A percentile compares a stretch with the other conserved stretches of the same genome.
Conservation (phyloP, 1,140 invertebrate species). For the Cecropterus lyciades region DNA sequence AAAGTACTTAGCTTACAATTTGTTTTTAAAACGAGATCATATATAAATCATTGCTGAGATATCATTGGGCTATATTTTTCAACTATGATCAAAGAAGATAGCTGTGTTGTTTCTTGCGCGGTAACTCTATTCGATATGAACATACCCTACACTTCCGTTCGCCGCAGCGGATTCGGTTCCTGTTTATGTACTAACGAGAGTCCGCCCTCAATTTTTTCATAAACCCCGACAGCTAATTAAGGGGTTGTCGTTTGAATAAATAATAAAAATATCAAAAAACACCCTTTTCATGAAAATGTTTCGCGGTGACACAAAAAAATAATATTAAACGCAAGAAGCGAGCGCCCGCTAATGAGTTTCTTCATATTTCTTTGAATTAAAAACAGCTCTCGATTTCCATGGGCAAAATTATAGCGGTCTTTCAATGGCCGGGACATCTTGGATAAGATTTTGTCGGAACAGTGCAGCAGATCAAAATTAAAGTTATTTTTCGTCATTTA, state of each 20-base stretch:
- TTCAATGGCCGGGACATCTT: neutral
- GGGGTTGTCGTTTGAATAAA: constrained; percentile 25
- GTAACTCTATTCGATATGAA: constrained; percentile 9
- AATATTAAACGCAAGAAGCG: constrained; percentile 18
- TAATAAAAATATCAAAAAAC: constrained; percentile 29
- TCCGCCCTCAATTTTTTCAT: constrained; percentile 32
- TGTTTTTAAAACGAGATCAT: no score
- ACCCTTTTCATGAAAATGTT: constrained; percentile 29
- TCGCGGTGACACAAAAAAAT: constrained; percentile 28
- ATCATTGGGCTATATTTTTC: no score
- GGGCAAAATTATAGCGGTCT: neutral
- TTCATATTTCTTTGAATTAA: constrained; percentile 25
- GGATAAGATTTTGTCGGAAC: neutral
- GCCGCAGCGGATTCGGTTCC: constrained; percentile 25
- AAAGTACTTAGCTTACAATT: no score
- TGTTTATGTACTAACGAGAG: constrained; percentile 21
- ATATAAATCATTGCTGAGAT: no score
- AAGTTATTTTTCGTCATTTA: neutral
- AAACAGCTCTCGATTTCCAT: neutral
- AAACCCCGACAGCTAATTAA: constrained; percentile 35
- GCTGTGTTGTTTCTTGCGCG: neutral
- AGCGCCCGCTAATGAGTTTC: constrained; percentile 15
- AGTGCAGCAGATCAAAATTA: neutral
- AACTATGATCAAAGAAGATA: no score
- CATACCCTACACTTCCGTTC: constrained; percentile 14